phyloP scores from a whole-genome alignment of 1,140 invertebrate genomes.

The Drosophila ercepeae region DNA sequence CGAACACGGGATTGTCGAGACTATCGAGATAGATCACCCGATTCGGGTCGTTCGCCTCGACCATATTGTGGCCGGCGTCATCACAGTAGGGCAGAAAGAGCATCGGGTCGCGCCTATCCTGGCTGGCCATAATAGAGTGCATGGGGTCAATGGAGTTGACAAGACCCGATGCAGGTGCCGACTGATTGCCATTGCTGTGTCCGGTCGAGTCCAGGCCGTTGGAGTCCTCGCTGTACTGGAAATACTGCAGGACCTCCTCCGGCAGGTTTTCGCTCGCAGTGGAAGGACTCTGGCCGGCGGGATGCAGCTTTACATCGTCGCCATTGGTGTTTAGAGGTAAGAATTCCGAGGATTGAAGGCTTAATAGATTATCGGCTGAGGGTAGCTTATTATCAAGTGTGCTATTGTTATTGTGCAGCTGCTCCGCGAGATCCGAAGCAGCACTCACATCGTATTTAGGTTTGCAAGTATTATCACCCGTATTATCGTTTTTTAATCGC shows the following conservation, averaged over 20 bases:
- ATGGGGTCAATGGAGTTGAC: constrained; percentile 48
- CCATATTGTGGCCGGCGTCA: constrained; percentile 23
- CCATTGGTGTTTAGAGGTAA: constrained; percentile 60
- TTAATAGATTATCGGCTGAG: constrained; percentile 55
- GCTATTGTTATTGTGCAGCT: constrained; percentile 18
- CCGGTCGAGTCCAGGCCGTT: constrained; percentile 32
- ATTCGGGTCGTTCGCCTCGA: constrained; percentile 12
- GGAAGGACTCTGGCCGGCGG: constrained; percentile 38
- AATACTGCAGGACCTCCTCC: constrained; percentile 34
- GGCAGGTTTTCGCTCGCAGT: constrained; percentile 46
- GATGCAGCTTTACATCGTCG: constrained; percentile 38
- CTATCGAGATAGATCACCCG: constrained; percentile 37
- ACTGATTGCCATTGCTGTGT: constrained; percentile 41
- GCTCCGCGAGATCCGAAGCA: constrained; percentile 29
- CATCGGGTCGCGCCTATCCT: constrained; percentile 45
- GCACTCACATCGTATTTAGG: constrained; percentile 53
- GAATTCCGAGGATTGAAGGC: constrained; percentile 58
- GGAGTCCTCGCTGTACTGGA: constrained; percentile 53
- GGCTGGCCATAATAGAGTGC: constrained; percentile 28
- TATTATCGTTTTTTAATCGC: constrained; percentile 59
- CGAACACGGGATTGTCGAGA: constrained; percentile 57
- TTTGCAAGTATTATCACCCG: constrained; percentile 68
- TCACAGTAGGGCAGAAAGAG: constrained; percentile 33
- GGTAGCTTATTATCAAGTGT: constrained; percentile 62
- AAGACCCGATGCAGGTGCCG: constrained; percentile 28